These are phyloP conservation scores for Cosmopolites sordidus DNA, from an alignment of 2,888 invertebrate genomes.

Conservation along the genomic window DNA sequence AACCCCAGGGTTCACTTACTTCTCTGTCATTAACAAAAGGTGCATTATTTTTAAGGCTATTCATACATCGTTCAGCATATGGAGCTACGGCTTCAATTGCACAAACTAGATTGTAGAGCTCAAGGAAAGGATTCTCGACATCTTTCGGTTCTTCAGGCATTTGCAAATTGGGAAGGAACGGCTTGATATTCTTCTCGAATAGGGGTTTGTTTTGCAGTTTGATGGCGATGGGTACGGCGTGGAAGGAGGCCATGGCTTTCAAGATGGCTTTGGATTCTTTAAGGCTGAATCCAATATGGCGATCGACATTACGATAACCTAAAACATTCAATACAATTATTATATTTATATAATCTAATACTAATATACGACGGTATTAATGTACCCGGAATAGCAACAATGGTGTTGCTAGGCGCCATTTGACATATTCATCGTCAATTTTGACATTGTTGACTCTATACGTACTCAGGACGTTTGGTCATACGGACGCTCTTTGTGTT, in stretches of 20 bases:
- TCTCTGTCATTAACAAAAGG: constrained; percentile 1
- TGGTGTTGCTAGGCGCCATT: no score
- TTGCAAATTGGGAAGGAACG: constrained; percentile 7
- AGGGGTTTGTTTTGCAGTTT: constrained; percentile 14
- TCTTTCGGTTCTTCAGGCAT: not conserved
- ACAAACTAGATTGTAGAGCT: not conserved
- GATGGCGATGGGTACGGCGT: constrained; percentile 21
- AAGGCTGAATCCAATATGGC: constrained; percentile 17
- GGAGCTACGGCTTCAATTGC: constrained; percentile 5
- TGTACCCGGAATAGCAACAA: no score
- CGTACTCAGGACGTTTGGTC: no score
- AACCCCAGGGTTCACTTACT: constrained; percentile 18
- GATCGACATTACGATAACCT: constrained; percentile 21
- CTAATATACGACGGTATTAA: no score
- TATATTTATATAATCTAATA: no score
- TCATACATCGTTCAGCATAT: constrained; percentile 4
- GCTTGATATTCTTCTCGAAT: constrained; percentile 15
- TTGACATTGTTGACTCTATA: no score
- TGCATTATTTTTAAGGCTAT: not conserved
- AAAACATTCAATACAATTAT: no score
- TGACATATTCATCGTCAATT: no score
- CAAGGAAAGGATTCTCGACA: not conserved
- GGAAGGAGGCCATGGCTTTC: constrained; percentile 21
- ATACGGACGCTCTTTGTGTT: no score
- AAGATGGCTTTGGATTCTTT: constrained; percentile 10